Evolutionary conservation across 2,888 invertebrate genomes (phyloP), one percentile per base, ranked within the genome.

Genomic region (Mesoligia furuncula): DNA sequence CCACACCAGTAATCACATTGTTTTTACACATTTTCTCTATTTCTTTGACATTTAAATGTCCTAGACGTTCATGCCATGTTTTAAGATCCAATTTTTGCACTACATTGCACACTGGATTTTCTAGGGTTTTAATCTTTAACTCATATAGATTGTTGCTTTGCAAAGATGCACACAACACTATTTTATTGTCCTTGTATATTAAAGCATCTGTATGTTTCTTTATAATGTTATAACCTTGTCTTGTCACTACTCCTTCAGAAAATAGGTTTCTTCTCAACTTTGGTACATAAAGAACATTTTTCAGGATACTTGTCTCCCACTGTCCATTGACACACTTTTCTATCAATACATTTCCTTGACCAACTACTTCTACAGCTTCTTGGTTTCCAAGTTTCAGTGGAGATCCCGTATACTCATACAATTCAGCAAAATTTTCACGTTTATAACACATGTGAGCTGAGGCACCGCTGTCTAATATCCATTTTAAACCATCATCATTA

Each of bases 221-320:
- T 0, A 89, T 65, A 31, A 91, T 87, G 20, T 51, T 66, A 80
- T 90, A 90, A 1, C 88, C 88, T 83, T 90, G 89, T 27, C 86
- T 81, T 5, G 88, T 90, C 9, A 88, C 77, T 0, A 76, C 87
- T 8, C 91, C 92, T 79, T 92, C 92, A 2, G 92, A 31, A 31
- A 31, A 31, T 31, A 31, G 31, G 31, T 31, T 31, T 31, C 31
- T 1, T 31, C 31, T 31, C 24, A 93, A 80, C 0, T 81, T 83
- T n/a, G 92, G 92, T 8, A 94, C 89, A 85, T 90, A 92, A 9
- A 71, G n/a, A 31, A 71, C 71, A 61, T 71, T 71, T 62, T 62
- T 62, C 62, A 62, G 20, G 8, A 62, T 62, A 62, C 31, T 20
- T 11, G 62, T 62, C 62, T 62, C 62, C 31, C 62, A 62, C 31